These are phyloP conservation scores for Lochmaea capreae DNA, from an alignment of 2,888 invertebrate species.

Conservation along the genomic window DNA sequence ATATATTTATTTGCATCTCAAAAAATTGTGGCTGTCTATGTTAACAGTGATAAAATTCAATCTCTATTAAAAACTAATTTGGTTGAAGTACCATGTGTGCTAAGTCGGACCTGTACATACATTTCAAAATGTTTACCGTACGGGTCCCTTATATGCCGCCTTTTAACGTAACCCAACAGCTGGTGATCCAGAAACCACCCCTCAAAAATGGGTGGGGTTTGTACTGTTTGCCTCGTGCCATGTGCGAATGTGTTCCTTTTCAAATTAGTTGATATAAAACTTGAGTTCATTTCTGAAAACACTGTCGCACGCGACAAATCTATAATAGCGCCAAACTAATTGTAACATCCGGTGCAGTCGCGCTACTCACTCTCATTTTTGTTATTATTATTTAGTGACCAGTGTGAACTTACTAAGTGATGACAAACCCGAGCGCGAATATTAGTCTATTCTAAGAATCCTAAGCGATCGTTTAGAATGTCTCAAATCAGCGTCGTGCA, in stretches of 20 bases:
- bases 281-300: conserved; percentile 57
- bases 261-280: conserved; percentile 56
- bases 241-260: conserved; percentile 62
- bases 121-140: conserved; percentile 52
- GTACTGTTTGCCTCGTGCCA: conserved; percentile 64
- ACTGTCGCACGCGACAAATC: conserved; percentile 60
- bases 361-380: conserved; percentile 23
- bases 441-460: conserved; percentile 27
- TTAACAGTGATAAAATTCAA: no score
- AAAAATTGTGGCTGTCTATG: no score
- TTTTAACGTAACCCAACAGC: conserved; percentile 58
- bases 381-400: conserved; percentile 39
- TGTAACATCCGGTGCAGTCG: conserved; percentile 53
- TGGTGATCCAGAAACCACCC: conserved; percentile 64
- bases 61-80: no score
- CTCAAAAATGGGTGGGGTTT: conserved; percentile 64
- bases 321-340: conserved; percentile 55
- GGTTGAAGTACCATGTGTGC: neutral
- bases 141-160: conserved; percentile 54
- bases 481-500: conserved; percentile 70
- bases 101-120: conserved; percentile 34
- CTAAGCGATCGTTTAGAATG: conserved; percentile 44
- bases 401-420: conserved; percentile 42
- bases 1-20: no score
- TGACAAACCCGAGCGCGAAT: conserved; percentile 39